Conservation (phyloP, 2,797 vertebrate species). For the Arctocebus calabarensis region DNA sequence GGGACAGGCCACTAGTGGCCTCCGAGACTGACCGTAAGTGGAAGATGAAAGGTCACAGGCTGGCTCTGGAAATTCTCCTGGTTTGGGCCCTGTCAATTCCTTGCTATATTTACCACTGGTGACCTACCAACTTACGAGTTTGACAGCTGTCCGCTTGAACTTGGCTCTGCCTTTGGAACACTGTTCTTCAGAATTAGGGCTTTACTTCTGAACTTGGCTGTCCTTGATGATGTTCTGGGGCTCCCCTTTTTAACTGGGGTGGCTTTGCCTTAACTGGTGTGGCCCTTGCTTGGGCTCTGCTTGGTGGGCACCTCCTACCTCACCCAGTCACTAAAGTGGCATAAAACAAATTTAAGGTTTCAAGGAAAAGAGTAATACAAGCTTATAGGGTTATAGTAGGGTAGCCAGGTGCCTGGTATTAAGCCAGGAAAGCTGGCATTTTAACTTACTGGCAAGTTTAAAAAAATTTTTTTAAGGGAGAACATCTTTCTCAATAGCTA, state of each 20-base stretch:
- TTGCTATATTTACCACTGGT: neutral
- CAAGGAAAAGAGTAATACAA: conserved; percentile 24
- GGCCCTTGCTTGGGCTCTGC: neutral
- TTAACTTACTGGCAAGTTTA: conserved; percentile 47
- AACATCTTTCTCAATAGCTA: conserved; percentile 40
- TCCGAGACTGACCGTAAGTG: neutral
- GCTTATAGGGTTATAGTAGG: neutral
- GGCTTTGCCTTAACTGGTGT: neutral
- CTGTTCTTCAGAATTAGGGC: neutral
- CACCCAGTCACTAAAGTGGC: neutral
- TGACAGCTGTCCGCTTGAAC: neutral
- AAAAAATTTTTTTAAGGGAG: neutral
- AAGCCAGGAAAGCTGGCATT: conserved; percentile 55
- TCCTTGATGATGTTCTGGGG: neutral
- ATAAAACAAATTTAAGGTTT: neutral
- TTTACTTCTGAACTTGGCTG: neutral
- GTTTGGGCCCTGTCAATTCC: neutral
- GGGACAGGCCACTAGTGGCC: neutral
- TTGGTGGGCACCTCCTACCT: neutral
- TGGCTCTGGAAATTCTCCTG: neutral
- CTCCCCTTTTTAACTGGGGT: neutral
- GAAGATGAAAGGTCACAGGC: neutral
- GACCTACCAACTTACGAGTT: neutral
- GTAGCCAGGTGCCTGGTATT: conserved; percentile 45
- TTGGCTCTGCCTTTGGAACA: neutral